These are phyloP conservation scores for Bathynomus jamesi DNA, from an alignment of 1,140 invertebrate genomes.

Conservation along the genomic window DNA sequence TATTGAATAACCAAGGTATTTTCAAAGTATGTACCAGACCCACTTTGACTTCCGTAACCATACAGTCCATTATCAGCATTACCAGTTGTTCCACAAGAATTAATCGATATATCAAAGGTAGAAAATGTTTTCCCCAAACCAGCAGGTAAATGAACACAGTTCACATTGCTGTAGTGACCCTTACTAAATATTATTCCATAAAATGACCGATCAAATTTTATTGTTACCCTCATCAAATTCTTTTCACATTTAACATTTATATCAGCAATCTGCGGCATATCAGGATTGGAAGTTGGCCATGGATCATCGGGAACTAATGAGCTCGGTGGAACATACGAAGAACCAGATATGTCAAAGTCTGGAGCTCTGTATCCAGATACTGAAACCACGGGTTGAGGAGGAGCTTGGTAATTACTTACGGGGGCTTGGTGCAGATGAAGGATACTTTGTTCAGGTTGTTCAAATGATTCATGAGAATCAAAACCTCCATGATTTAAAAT, in stretches of 20 bases:
- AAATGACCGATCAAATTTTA: slow-evolving; percentile 88
- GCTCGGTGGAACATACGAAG: slow-evolving; percentile 24
- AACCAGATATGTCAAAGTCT: slow-evolving; percentile 9
- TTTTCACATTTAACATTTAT: slow-evolving; percentile 92
- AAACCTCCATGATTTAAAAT: not conserved
- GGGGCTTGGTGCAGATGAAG: not conserved
- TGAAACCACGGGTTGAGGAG: not conserved
- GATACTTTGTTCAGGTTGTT: not conserved
- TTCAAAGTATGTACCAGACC: slow-evolving; percentile 86
- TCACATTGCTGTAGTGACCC: slow-evolving; percentile 81
- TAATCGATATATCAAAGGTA: slow-evolving; percentile 83
- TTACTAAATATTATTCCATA: slow-evolving; percentile 94
- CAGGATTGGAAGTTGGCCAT: slow-evolving; percentile 71
- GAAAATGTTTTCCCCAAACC: slow-evolving; percentile 73
- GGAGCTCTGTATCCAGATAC: not conserved
- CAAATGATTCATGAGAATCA: slow-evolving; percentile 6
- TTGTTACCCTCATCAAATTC: slow-evolving; percentile 87
- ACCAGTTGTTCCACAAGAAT: slow-evolving; percentile 81
- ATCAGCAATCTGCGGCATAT: slow-evolving; percentile 83
- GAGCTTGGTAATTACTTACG: not conserved
- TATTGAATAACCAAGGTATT: slow-evolving; percentile 92
- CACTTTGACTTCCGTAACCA: slow-evolving; percentile 67
- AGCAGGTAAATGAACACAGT: slow-evolving; percentile 83
- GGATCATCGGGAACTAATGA: slow-evolving; percentile 54
- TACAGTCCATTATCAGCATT: slow-evolving; percentile 81